Conservation (phyloP, 2,888 invertebrate species). For the Bombylius discolor region DNA sequence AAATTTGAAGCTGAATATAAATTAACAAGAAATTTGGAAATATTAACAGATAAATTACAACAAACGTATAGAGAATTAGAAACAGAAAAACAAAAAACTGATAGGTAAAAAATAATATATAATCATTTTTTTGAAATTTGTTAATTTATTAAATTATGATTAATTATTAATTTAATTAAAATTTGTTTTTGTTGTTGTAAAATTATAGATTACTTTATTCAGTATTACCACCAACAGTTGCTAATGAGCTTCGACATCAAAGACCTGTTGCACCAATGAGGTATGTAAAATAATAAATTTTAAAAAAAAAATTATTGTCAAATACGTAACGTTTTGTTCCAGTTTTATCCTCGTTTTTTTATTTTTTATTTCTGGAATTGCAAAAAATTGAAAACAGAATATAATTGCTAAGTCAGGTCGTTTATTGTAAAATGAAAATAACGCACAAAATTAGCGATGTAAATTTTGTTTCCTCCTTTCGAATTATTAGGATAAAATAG, state of each 20-base stretch:
- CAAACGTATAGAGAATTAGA: conserved; percentile 89
- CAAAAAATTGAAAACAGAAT: no score
- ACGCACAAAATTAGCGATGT: no score
- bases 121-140: neutral
- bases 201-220: conserved; percentile 74
- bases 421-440: no score
- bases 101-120: conserved; percentile 47
- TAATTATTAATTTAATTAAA: no score
- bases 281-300: conserved; percentile 38
- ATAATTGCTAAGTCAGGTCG: no score
- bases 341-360: no score
- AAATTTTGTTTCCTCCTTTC: no score
- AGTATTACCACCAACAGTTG: conserved; percentile 84
- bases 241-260: conserved; percentile 85
- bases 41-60: conserved; percentile 87
- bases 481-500: no score
- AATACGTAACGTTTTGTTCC: no score
- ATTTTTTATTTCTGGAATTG: no score
- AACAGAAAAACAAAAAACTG: conserved; percentile 90
- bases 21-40: conserved; percentile 81
- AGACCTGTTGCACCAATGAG: conserved; percentile 80
- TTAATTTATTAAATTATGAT: no score
- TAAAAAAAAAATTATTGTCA: no score
- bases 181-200: neutral
- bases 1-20: conserved; percentile 96